These are phyloP conservation scores for Ennomos quercinarius DNA, from an alignment of 2,888 invertebrate genomes.

Conservation along the genomic window DNA sequence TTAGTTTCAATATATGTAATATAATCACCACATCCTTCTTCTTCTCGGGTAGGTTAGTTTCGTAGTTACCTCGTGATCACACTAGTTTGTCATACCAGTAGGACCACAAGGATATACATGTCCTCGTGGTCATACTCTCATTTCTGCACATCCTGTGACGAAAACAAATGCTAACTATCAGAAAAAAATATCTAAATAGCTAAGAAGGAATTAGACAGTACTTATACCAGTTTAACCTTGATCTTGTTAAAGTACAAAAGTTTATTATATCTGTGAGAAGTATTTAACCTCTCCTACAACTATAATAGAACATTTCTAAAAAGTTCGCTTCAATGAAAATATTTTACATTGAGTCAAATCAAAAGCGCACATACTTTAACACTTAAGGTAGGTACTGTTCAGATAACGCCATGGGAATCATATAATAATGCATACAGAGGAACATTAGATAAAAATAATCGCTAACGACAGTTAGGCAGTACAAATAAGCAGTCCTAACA, in stretches of 20 bases:
- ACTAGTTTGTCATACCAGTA: too few species aligned
- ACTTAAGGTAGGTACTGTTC: conserved; percentile 41
- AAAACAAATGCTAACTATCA: too few species aligned
- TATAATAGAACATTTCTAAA: conserved; percentile 30
- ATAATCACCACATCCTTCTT: too few species aligned
- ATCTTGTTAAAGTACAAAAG: conserved; percentile 31
- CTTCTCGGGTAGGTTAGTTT: too few species aligned
- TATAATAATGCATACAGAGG: conserved; percentile 43
- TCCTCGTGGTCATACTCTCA: too few species aligned
- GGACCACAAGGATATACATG: too few species aligned
- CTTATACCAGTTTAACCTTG: conserved; percentile 24
- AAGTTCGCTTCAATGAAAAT: conserved; percentile 25
- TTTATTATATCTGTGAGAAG: conserved; percentile 31
- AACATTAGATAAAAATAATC: conserved; percentile 49
- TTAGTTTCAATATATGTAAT: too few species aligned
- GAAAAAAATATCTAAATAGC: too few species aligned
- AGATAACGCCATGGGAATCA: conserved; percentile 50
- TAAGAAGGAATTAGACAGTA: too few species aligned
- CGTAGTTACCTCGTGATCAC: too few species aligned
- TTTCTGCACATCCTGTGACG: too few species aligned
- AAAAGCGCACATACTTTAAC: conserved; percentile 43
- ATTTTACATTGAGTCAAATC: conserved; percentile 28
- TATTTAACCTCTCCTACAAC: conserved; percentile 28
- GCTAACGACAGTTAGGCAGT: conserved; percentile 49
- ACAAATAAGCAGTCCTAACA: conserved; percentile 53